Evolutionary conservation across 53 echinoderm and acorn worm species (phyloP), one percentile per base, ranked within the genome.

Genomic region (Echinarachnius parma): DNA sequence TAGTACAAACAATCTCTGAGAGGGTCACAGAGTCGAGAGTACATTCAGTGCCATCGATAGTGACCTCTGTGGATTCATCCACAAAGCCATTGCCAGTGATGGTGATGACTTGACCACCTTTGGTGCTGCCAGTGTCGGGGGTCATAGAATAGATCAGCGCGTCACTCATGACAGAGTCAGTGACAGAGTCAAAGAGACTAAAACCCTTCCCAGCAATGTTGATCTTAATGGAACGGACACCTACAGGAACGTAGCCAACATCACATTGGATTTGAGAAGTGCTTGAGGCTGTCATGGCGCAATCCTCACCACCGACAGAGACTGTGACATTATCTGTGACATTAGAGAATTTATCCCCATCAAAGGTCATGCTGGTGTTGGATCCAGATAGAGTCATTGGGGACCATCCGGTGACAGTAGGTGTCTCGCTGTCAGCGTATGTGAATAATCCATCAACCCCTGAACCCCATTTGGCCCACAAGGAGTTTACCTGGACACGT

Each of bases 61-160:
- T 62, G 2, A 93, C 86, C 14, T 16, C 11, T 3, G 89, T 89
- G 31, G 66, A 30, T 5, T 75, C 89, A 3, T 23, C 56, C 25
- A 85, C 77, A 44, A 93, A 93, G 26, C 93, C 93, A 53, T 79
- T 93, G 19, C 93, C 93, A 11, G 47, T 31, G 48, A 93, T 82
- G 32, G 79, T 89, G 25, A 93, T 46, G 39, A 61, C 14, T 52
- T 85, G 85, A 15, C 93, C 93, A 5, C 93, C 93, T 26, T 82
- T 57, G 23, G 45, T 89, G 64, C 93, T 93, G 21, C 93, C 89
- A 0, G 27, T 30, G 3, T 26, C n/a, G 0, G 93, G 93, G 16
- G 25, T 59, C 33, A 93, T 15, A 9, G 64, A 69, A 55, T 35
- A 30, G 37, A 89, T 89, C 31, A 30, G 64, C 35, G 44, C 47